phyloP scores from a whole-genome alignment of 53 echinoderm and acorn worm genomes.

The Antedon mediterranea region DNA sequence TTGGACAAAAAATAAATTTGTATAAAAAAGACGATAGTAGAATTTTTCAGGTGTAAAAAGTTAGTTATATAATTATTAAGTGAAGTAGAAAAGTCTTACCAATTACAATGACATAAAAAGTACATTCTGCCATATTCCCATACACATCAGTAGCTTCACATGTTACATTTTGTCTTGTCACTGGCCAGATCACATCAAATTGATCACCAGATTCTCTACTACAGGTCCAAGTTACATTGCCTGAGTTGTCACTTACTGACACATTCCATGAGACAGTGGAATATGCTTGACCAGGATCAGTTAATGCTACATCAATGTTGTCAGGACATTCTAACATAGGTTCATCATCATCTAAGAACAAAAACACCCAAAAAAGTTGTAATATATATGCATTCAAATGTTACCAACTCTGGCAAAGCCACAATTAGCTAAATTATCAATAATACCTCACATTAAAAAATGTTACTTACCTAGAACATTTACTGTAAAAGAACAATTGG shows the following conservation, averaged over 20 bases:
- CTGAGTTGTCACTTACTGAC: conserved; percentile 8
- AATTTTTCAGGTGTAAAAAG: no score
- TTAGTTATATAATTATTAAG: no score
- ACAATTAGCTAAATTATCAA: no score
- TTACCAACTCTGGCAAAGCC: no score
- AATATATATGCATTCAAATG: no score
- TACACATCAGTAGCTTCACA: conserved; percentile 15
- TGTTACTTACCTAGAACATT: no score
- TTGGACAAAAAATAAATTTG: no score
- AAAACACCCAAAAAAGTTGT: not conserved
- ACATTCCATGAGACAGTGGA: conserved; percentile 2
- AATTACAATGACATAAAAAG: conserved; percentile 8
- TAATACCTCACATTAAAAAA: no score
- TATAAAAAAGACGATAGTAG: no score
- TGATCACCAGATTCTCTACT: not conserved
- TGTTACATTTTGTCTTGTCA: conserved; percentile 4
- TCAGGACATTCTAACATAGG: conserved; percentile 10
- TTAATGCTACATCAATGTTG: not conserved
- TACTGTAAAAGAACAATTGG: no score
- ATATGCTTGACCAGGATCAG: conserved; percentile 9
- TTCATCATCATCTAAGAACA: no score
- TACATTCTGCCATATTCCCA: conserved; percentile 14
- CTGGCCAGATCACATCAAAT: conserved; percentile 1
- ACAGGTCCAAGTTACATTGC: not conserved
- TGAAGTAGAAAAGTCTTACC: no score